These are phyloP conservation scores for Porites australiensis DNA, from an alignment of 64 coral and sea anemone genomes.

Conservation along the genomic window DNA sequence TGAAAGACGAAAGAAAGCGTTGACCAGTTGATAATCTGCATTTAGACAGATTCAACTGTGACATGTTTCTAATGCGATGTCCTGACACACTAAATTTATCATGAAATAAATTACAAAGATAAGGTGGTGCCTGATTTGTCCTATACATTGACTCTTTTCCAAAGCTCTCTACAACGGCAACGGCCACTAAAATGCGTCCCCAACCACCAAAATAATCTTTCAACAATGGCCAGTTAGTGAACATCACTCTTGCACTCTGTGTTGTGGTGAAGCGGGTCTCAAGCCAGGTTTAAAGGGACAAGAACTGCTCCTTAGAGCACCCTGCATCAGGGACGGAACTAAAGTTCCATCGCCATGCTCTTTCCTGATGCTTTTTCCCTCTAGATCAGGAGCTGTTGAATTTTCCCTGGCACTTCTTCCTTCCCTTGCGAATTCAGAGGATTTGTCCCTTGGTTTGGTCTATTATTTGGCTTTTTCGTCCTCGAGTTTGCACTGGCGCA, in stretches of 20 bases:
- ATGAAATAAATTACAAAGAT: no score
- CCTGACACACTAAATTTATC: no score
- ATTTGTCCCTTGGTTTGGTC: not conserved
- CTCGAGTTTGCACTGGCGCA: no score
- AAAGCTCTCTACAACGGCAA: not conserved
- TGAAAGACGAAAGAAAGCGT: no score
- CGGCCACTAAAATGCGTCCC: no score
- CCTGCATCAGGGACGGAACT: conserved; percentile 16
- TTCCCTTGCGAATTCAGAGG: not conserved
- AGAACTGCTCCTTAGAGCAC: conserved; percentile 2
- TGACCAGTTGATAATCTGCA: no score
- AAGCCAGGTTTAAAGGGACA: not conserved
- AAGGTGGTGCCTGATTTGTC: no score
- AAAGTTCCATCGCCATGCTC: not conserved
- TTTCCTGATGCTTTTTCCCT: not conserved
- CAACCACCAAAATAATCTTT: no score
- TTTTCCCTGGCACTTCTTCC: not conserved
- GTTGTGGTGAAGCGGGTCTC: not conserved
- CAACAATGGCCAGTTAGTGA: not conserved
- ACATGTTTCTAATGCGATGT: no score
- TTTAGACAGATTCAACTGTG: no score
- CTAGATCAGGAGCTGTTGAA: not conserved
- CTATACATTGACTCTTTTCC: no score
- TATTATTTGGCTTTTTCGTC: no score
- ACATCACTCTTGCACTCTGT: not conserved